A percentile compares a stretch with the other conserved stretches of the same genome.
Evolutionary conservation across 2,888 invertebrate species (phyloP).

Genomic region (Myopa tessellatipennis): DNA sequence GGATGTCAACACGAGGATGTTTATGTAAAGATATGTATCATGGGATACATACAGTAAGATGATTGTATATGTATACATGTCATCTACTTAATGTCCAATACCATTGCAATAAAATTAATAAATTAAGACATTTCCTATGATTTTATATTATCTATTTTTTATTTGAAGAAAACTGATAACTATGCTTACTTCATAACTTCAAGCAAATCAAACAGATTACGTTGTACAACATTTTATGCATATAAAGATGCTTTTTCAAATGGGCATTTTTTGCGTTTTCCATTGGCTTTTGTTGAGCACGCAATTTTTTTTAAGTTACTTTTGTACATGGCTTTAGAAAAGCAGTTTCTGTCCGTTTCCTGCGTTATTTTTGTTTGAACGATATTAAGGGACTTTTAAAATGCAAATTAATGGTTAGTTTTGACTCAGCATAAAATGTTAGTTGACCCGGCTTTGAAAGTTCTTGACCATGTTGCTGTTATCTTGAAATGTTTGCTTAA

Average conservation of each 20-base stretch:
- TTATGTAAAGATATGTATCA: no score
- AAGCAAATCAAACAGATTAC: background rate
- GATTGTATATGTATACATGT: no score
- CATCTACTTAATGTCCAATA: no score
- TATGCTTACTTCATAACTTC: background rate
- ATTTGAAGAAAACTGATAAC: background rate
- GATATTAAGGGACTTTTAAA: conserved; percentile 26
- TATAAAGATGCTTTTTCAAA: no score
- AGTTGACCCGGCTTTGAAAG: background rate
- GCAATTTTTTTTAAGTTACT: no score
- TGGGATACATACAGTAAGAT: no score
- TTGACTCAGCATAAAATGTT: conserved; percentile 43
- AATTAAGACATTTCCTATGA: background rate
- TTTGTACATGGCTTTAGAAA: no score
- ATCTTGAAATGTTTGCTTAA: conserved; percentile 12
- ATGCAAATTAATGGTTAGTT: conserved; percentile 40
- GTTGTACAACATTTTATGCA: no score
- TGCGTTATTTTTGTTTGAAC: conserved; percentile 20
- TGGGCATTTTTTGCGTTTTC: no score
- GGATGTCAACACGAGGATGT: no score
- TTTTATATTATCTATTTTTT: background rate
- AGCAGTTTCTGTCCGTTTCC: background rate
- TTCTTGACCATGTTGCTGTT: conserved; percentile 14
- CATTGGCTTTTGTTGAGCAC: no score
- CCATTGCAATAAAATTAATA: background rate